These are phyloP conservation scores for Tetragonula clypearis DNA, from an alignment of 1,140 invertebrate species.

Conservation along the genomic window DNA sequence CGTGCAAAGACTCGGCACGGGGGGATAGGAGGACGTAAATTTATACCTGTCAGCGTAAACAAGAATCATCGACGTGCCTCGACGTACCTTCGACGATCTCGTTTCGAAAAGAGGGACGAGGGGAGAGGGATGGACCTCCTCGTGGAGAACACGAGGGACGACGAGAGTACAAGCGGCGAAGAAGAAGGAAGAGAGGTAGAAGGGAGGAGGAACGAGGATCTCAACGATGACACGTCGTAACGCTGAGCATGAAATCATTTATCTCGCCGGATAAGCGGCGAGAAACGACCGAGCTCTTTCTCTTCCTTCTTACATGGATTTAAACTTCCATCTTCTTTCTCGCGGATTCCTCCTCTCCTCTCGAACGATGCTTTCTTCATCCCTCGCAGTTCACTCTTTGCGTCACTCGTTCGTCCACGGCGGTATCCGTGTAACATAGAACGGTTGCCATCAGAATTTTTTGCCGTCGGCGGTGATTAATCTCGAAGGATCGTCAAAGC, in stretches of 20 bases:
- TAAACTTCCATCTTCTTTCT: conserved; percentile 65
- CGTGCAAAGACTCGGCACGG: neutral
- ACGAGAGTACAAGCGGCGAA: neutral
- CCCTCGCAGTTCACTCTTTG: conserved; percentile 36
- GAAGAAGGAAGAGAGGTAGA: conserved; percentile 1
- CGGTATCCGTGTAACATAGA: conserved; percentile 52
- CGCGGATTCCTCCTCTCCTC: conserved; percentile 1
- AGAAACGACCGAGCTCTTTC: conserved; percentile 72
- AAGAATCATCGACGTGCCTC: conserved; percentile 14
- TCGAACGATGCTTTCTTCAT: neutral
- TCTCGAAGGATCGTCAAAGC: neutral
- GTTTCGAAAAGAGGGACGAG: conserved; percentile 18
- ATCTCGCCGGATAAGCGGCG: conserved; percentile 78
- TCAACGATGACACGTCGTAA: conserved; percentile 77
- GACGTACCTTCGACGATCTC: conserved; percentile 2
- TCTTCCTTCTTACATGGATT: conserved; percentile 72
- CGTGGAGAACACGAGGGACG: conserved; percentile 20
- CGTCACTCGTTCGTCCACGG: conserved; percentile 19
- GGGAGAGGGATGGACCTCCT: neutral
- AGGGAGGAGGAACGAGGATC: conserved; percentile 67
- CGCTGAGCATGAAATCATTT: conserved; percentile 80
- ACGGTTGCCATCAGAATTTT: conserved; percentile 14
- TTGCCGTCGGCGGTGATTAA: neutral
- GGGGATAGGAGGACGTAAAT: neutral
- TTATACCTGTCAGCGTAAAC: conserved; percentile 1